phyloP scores from a whole-genome alignment of 2,888 invertebrate species.

The Fragum sueziense region DNA sequence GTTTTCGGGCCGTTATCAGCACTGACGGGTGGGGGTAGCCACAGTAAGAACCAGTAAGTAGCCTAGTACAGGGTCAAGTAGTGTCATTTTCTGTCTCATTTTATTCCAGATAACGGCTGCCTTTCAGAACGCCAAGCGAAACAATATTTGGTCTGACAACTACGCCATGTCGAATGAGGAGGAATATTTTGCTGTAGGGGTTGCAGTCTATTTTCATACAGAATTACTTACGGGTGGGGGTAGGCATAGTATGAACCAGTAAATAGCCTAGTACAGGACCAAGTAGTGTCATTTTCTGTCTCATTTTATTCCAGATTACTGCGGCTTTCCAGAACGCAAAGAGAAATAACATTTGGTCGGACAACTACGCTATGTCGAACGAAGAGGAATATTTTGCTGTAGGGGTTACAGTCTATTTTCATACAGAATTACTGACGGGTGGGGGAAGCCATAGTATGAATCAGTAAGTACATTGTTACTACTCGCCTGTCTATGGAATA shows the following conservation, averaged over 20 bases:
- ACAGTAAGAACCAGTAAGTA: conserved; percentile 9
- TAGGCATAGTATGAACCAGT: conserved; percentile 12
- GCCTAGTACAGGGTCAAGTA: too few species aligned
- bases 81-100: too few species aligned
- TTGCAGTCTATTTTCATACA: not conserved
- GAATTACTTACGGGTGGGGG: not conserved
- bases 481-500: too few species aligned
- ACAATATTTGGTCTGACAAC: not conserved
- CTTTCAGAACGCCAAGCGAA: not conserved
- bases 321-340: not conserved
- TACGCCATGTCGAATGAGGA: conserved; percentile 14
- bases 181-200: conserved; percentile 16
- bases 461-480: not conserved
- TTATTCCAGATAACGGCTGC: not conserved
- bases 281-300: too few species aligned
- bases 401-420: not conserved
- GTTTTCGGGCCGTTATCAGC: too few species aligned
- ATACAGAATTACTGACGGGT: not conserved
- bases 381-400: conserved; percentile 21
- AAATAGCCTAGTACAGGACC: too few species aligned
- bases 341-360: conserved; percentile 1
- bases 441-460: conserved; percentile 10
- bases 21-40: not conserved
- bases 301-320: not conserved
- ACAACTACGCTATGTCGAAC: conserved; percentile 7